phyloP scores from a whole-genome alignment of 2,888 invertebrate species.

The Ectemnius continuus region DNA sequence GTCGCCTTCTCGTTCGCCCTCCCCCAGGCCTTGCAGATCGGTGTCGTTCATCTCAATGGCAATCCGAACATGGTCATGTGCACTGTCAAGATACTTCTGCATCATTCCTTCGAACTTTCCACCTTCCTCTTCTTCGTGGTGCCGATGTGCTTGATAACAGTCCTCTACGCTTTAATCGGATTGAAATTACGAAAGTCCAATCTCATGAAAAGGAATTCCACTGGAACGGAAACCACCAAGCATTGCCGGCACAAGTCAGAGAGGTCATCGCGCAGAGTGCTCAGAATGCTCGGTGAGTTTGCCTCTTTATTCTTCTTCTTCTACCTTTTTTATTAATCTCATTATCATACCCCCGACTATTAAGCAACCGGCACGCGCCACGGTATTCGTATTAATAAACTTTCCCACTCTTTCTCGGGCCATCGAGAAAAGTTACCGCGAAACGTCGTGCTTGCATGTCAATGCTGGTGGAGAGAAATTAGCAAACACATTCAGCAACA shows the following conservation, averaged over 20 bases:
- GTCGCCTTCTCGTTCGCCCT: conserved; percentile 86
- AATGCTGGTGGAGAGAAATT: too few species aligned
- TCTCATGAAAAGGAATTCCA: conserved; percentile 72
- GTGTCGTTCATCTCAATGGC: conserved; percentile 75
- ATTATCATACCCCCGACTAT: not conserved
- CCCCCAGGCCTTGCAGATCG: conserved; percentile 83
- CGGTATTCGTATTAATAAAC: not conserved
- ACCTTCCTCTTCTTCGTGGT: conserved; percentile 83
- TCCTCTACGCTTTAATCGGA: conserved; percentile 80
- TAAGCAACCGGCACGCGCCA: too few species aligned
- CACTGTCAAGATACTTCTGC: conserved; percentile 77
- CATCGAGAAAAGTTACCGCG: too few species aligned
- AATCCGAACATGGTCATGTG: conserved; percentile 79
- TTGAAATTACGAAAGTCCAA: conserved; percentile 79
- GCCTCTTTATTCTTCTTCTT: not conserved
- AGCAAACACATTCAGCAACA: too few species aligned
- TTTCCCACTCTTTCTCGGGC: too few species aligned
- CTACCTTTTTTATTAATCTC: not conserved
- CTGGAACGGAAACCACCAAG: conserved; percentile 34
- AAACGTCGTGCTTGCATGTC: too few species aligned
- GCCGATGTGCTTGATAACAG: conserved; percentile 82
- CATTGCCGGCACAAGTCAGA: conserved; percentile 70
- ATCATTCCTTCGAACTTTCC: conserved; percentile 81
- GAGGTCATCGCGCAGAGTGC: conserved; percentile 84
- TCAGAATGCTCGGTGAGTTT: conserved; percentile 87